Conservation (phyloP, 2,113 vertebrate species). For the Phaethon lepturus region DNA sequence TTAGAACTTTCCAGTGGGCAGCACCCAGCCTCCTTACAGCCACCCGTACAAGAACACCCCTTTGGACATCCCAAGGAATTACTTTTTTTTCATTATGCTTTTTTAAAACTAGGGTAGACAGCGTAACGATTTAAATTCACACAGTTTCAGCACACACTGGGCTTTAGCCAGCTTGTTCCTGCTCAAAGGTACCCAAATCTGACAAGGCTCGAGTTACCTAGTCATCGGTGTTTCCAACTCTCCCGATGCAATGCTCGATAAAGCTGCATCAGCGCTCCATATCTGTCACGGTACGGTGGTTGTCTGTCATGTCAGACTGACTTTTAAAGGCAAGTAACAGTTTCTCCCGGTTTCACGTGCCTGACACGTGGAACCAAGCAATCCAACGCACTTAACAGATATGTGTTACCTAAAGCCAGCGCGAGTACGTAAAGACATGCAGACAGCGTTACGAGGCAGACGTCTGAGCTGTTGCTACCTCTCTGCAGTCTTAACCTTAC, state of each 20-base stretch:
- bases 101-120: background rate
- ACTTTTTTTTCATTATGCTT: no score
- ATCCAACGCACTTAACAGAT: no score
- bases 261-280: rapidly evolving
- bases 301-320: background rate
- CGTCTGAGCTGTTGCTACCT: background rate
- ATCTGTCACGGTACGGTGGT: rapidly evolving
- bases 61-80: rapidly evolving
- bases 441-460: rapidly evolving
- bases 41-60: rapidly evolving
- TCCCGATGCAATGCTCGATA: rapidly evolving
- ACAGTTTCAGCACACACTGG: rapidly evolving
- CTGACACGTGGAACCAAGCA: no score
- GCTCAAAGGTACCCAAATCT: background rate
- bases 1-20: no score
- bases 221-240: rapidly evolving
- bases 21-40: rapidly evolving
- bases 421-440: rapidly evolving
- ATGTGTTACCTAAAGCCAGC: rapidly evolving
- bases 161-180: background rate
- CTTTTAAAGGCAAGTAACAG: background rate
- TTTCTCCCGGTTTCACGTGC: background rate
- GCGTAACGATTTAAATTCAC: rapidly evolving
- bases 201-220: background rate
- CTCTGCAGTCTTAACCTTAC: rapidly evolving